phyloP scores from a whole-genome alignment of 1,140 invertebrate genomes.

The Colletes gigas region DNA sequence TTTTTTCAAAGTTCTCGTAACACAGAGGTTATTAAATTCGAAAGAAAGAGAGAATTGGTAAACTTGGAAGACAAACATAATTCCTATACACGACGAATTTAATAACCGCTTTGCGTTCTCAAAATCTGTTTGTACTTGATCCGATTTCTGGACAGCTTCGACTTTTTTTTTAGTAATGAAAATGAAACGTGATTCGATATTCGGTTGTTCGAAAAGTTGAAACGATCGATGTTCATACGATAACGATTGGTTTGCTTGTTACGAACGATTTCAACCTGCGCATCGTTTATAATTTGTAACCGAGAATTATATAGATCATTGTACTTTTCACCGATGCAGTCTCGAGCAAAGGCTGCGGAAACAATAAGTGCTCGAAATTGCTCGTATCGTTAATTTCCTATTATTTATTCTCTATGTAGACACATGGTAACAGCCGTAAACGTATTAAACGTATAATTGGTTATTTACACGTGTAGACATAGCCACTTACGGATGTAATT shows the following conservation, averaged over 20 bases:
- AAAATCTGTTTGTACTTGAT: constrained; percentile 2
- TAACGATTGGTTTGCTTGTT: background rate
- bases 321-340: constrained; percentile 8
- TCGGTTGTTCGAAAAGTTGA: background rate
- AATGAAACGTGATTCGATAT: background rate
- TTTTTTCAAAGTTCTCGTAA: background rate
- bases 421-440: background rate
- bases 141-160: background rate
- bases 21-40: constrained; percentile 20
- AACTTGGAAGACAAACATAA: background rate
- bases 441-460: background rate
- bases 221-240: background rate
- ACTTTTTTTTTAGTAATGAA: background rate
- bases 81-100: background rate
- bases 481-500: constrained; percentile 1
- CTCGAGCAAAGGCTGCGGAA: constrained; percentile 1
- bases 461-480: background rate
- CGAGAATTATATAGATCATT: background rate
- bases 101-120: constrained; percentile 15
- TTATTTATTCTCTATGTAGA: background rate
- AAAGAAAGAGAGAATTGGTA: background rate
- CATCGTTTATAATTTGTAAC: background rate
- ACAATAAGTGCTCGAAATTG: constrained; percentile 7
- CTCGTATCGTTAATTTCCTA: background rate
- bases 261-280: background rate